phyloP scores from a whole-genome alignment of 2,888 invertebrate genomes.

The Lasioglossum oenotherae region DNA sequence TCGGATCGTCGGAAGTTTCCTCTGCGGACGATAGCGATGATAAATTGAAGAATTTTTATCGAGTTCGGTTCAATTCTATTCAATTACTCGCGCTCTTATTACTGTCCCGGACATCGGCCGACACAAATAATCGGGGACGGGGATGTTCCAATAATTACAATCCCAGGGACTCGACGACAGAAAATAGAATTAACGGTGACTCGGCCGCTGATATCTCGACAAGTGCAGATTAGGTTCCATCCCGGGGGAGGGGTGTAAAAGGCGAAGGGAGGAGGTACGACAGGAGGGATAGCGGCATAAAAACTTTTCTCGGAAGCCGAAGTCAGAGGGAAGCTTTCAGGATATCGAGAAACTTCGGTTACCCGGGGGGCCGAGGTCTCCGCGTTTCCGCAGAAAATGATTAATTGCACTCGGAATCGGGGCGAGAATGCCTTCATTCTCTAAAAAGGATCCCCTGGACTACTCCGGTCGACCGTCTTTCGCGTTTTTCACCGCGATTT shows the following conservation, averaged over 20 bases:
- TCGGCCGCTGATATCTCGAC: slow-evolving; percentile 57
- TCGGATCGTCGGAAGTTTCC: slow-evolving; percentile 20
- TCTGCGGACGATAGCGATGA: slow-evolving; percentile 11
- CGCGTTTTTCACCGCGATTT: slow-evolving; percentile 49
- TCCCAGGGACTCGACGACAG: slow-evolving; percentile 42
- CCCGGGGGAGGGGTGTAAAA: slow-evolving; percentile 38
- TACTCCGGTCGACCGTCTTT: slow-evolving; percentile 49
- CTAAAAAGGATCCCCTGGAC: slow-evolving; percentile 43
- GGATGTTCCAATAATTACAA: slow-evolving; percentile 62
- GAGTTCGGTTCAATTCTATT: slow-evolving; percentile 33
- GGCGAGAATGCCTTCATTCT: slow-evolving; percentile 70
- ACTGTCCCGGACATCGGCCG: slow-evolving; percentile 15
- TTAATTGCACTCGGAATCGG: slow-evolving; percentile 72
- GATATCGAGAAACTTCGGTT: slow-evolving; percentile 77
- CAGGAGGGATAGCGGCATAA: slow-evolving; percentile 34
- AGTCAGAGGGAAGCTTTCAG: slow-evolving; percentile 74
- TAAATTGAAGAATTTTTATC: slow-evolving; percentile 49
- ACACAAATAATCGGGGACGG: slow-evolving; percentile 53
- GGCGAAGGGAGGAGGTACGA: background rate
- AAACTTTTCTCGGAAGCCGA: slow-evolving; percentile 66
- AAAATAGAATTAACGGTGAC: slow-evolving; percentile 63
- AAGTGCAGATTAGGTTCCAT: slow-evolving; percentile 61
- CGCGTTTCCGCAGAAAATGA: slow-evolving; percentile 73
- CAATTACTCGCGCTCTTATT: slow-evolving; percentile 54
- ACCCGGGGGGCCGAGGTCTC: slow-evolving; percentile 45